Base-by-base conservation (phyloP, 2,888 invertebrate genomes). In the Xanthia togata region DNA sequence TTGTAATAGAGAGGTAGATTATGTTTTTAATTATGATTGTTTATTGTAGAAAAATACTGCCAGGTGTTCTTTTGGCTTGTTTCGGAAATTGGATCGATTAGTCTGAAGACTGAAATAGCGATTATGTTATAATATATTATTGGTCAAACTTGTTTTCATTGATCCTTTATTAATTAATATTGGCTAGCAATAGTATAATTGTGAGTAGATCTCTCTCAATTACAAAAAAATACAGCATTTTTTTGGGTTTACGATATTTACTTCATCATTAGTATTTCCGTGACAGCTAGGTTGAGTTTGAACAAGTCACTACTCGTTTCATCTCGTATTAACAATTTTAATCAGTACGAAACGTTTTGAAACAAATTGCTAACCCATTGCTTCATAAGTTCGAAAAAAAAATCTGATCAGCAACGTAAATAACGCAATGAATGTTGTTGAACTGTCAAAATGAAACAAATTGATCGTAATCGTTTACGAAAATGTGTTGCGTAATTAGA, bases 31-130 rank as follows among this genome's bases (percentile, higher is more conserved):
- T 73, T 41, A 73, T 64, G 14, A 76, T 73, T 65, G 57, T 81
- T 76, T 67, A 73, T 65, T 62, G 4, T 14, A 17, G n/a, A 50
- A 69, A 71, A 67, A 57, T 0, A 57, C 6, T 31, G 64, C 68
- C 81, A 81, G 81, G 71, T 81, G 81, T 76, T 81, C 68, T 47
- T 62, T 17, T 3, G 14, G 6, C 59, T n/a, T 65, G 64, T 79
- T 73, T 68, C 31, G 59, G 50, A 69, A 74, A 80, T 76, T 44
- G 12, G 31, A 69, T 47, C 63, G 59, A 44, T 76, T 68, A 64
- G 62, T 77, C 4, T 68, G 17, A 38, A 77, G 20, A 69, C 38
- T 38, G 70, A 62, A 74, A 63, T 44, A 64, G 31, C 23, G 71
- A 60, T 81, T 76, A 65, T 69, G 14, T 57, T 65, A 57, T 41